A percentile compares a stretch with the other conserved stretches of the same genome.
Evolutionary conservation across 2,113 vertebrate species (phyloP).

Genomic region (Micromys minutus): DNA sequence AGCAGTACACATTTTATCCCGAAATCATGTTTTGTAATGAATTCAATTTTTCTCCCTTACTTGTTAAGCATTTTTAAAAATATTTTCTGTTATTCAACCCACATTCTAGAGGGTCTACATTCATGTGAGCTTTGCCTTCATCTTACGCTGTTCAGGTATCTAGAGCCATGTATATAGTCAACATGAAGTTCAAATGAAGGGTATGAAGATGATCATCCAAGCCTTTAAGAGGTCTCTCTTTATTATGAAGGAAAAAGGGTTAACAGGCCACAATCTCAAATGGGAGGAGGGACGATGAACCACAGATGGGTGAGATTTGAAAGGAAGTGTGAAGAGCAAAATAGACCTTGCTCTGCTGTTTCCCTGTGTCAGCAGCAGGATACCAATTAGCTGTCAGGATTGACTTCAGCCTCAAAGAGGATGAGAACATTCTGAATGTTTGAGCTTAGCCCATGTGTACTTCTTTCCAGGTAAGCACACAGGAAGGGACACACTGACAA

Average conservation of each 20-base stretch:
- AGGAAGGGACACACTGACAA: not conserved
- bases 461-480: not conserved
- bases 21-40: not conserved
- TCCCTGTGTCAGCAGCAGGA: rapidly evolving
- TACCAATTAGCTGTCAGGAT: not conserved
- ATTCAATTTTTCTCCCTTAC: not conserved
- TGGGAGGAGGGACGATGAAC: not conserved
- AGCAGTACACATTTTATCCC: not conserved
- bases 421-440: not conserved
- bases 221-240: not conserved
- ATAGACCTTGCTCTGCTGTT: not conserved
- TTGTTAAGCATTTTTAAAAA: not conserved
- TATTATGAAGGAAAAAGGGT: not conserved
- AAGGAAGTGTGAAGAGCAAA: not conserved
- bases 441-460: not conserved
- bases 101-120: not conserved
- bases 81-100: not conserved
- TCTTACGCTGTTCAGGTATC: not conserved
- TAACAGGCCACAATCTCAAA: not conserved
- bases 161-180: not conserved
- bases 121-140: not conserved
- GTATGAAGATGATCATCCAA: not conserved
- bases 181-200: not conserved
- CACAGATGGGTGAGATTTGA: not conserved
- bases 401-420: not conserved